Conservation (phyloP, 2,888 invertebrate genomes). For the Smittia sp. region DNA sequence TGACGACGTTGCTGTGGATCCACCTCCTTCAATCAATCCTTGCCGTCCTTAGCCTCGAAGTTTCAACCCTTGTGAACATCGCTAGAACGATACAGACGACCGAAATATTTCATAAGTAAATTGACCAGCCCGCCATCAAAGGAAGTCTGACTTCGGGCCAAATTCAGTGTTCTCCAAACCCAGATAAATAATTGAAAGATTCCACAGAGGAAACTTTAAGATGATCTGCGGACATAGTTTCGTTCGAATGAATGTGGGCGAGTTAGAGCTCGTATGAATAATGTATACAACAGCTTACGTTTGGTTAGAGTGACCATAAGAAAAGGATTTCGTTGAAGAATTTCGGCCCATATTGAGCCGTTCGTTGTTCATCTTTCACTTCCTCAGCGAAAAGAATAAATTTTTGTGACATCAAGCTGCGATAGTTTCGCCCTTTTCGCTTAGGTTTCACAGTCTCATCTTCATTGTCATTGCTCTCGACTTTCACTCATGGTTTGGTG, state of each 20-base stretch:
- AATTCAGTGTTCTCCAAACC: not conserved
- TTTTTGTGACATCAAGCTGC: not conserved
- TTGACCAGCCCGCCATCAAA: not conserved
- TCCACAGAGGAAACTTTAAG: not conserved
- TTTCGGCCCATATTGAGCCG: too few species aligned
- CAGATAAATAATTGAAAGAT: conserved; percentile 1
- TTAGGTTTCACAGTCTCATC: too few species aligned
- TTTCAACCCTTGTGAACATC: too few species aligned
- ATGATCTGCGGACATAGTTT: not conserved
- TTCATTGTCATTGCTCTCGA: too few species aligned
- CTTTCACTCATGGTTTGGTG: not conserved
- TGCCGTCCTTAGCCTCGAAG: too few species aligned
- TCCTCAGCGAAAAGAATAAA: too few species aligned
- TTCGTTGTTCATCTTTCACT: too few species aligned
- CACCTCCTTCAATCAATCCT: too few species aligned
- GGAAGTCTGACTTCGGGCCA: not conserved
- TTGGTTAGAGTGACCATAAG: not conserved
- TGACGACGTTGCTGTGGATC: too few species aligned
- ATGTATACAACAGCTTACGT: not conserved
- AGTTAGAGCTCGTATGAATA: not conserved
- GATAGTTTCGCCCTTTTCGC: too few species aligned
- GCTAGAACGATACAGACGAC: too few species aligned
- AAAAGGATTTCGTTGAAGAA: too few species aligned
- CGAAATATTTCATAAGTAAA: not conserved
- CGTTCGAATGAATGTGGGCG: not conserved